A percentile compares a stretch with the other conserved stretches of the same genome.
Conservation (phyloP, 1,140 invertebrate genomes). For the Drosophila tsacasi region DNA sequence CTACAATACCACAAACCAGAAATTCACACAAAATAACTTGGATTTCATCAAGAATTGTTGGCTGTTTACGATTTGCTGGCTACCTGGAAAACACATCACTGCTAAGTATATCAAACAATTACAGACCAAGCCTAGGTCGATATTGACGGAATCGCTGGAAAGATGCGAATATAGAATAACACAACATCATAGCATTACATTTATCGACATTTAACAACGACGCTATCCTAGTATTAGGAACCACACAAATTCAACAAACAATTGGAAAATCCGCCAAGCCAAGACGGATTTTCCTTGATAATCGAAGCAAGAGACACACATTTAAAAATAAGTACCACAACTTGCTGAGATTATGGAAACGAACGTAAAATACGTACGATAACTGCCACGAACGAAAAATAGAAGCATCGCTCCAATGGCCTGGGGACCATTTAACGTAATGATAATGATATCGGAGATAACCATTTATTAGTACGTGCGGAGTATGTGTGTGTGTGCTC, state of each 20-base stretch:
- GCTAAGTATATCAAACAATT: neutral
- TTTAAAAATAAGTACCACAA: no score
- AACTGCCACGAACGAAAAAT: no score
- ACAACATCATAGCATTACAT: no score
- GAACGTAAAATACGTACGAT: no score
- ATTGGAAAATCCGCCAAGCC: neutral
- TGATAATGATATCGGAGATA: neutral
- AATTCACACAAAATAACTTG: neutral
- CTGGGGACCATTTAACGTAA: no score
- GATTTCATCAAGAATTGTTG: neutral
- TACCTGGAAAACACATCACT: neutral
- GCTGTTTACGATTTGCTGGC: neutral
- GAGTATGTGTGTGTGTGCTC: no score
- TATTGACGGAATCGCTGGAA: no score
- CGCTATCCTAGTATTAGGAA: neutral
- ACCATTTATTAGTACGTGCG: no score
- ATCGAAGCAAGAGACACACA: neutral
- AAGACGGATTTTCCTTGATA: neutral
- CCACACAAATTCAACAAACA: neutral
- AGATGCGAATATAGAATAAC: neutral
- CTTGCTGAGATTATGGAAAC: no score
- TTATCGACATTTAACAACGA: neutral
- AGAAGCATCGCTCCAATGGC: no score
- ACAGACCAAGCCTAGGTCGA: no score
- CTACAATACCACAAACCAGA: neutral